phyloP scores from a whole-genome alignment of 2,113 vertebrate species.

The Poeciliopsis retropinna region DNA sequence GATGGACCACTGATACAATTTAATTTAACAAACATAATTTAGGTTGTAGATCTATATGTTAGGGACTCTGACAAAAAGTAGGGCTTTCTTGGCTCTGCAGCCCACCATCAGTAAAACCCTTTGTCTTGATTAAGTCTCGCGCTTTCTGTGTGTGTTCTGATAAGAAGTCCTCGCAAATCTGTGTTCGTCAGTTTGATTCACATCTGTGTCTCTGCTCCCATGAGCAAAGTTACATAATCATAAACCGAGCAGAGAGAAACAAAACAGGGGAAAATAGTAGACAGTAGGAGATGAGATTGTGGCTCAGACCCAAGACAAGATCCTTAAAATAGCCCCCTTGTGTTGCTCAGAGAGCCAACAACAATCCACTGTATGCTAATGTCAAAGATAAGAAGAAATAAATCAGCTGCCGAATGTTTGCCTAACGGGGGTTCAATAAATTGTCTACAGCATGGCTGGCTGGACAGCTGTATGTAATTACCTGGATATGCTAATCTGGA shows the following conservation, averaged over 20 bases:
- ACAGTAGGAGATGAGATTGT: slow-evolving; percentile 31
- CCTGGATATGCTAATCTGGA: neutral
- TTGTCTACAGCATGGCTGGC: neutral
- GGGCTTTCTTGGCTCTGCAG: too few relatives aligned
- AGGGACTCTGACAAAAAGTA: too few relatives aligned
- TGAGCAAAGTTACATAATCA: slow-evolving; percentile 49
- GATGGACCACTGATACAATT: too few relatives aligned
- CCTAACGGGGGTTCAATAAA: slow-evolving; percentile 3
- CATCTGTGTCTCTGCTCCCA: slow-evolving; percentile 32
- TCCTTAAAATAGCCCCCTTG: slow-evolving; percentile 47
- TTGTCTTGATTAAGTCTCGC: neutral
- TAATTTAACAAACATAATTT: too few relatives aligned
- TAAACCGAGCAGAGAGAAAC: slow-evolving; percentile 22
- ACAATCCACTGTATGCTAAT: slow-evolving; percentile 12
- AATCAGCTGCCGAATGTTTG: slow-evolving; percentile 21
- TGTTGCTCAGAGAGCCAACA: slow-evolving; percentile 15
- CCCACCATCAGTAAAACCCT: too few relatives aligned
- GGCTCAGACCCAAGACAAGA: slow-evolving; percentile 19
- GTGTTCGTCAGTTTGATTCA: slow-evolving; percentile 32
- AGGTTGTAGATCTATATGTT: too few relatives aligned
- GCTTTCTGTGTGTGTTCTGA: neutral
- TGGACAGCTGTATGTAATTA: neutral
- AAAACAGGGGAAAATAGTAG: slow-evolving; percentile 18
- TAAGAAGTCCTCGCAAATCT: neutral
- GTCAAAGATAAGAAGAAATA: slow-evolving; percentile 13